Conservation (phyloP, 2,888 invertebrate species). For the Trichogramma dendrolimi region DNA sequence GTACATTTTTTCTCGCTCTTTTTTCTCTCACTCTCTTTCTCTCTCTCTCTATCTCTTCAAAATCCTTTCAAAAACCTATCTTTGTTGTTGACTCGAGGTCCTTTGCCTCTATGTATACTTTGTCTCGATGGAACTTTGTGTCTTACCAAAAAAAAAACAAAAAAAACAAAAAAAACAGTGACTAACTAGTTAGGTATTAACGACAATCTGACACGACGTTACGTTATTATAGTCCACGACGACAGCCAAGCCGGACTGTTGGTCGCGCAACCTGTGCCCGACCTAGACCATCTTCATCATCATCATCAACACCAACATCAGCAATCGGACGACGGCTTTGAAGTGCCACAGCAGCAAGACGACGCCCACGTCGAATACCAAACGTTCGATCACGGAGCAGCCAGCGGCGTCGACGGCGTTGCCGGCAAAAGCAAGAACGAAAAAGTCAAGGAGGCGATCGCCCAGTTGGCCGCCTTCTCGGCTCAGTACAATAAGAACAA, state of each 20-base stretch:
- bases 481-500: not conserved
- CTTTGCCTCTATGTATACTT: too few species aligned
- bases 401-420: constrained; percentile 1
- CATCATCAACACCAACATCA: not conserved
- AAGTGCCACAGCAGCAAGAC: not conserved
- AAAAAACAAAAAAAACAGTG: not conserved
- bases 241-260: constrained; percentile 46
- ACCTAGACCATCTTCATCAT: constrained; percentile 11
- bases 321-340: constrained; percentile 1
- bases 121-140: not conserved
- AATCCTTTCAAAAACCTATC: too few species aligned
- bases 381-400: not conserved
- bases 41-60: too few species aligned
- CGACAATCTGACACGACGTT: constrained; percentile 43
- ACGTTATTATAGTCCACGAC: constrained; percentile 47
- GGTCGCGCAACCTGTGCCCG: constrained; percentile 45
- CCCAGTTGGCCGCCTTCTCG: not conserved
- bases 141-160: not conserved
- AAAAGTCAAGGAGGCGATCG: constrained; percentile 2
- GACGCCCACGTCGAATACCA: not conserved
- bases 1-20: too few species aligned
- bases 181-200: not conserved
- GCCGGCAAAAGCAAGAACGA: not conserved
- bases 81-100: too few species aligned
- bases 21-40: too few species aligned